Evolutionary conservation across 1,140 invertebrate species (phyloP), one percentile per base, ranked within the genome.

Genomic region (Pentalonia nigronervosa): DNA sequence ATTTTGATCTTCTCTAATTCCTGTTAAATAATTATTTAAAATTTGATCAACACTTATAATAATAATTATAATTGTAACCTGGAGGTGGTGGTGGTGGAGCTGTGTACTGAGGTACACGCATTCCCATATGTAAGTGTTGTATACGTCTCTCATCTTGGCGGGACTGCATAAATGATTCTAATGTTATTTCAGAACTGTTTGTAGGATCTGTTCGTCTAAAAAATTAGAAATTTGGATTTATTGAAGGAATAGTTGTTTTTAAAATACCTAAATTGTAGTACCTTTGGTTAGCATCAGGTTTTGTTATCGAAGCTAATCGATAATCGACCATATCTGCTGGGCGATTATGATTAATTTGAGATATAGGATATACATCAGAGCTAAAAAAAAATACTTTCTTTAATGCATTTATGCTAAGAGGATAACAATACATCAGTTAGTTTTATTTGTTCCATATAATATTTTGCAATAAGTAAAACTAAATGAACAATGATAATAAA

Each of bases 151-250:
- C 97, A 93, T 96, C 96, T 94, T 97, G 97, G 94, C 97, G 96
- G 93, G 96, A 96, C 84, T 97, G 95, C 97, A 97, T 97, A 94
- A 97, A 96, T 95, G 97, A 97, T 95, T 97, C 97, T 11, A 97
- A 95, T 1, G 97, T 97, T 3, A 96, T 95, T 94, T 96, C 91
- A 93, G 91, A 84, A 56, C 34, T 93, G 34, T 84, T 93, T 41
- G 47, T 86, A 86, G 76, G 30, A 86, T 93, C 91, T 30, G 48
- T 53, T 50, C 34, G 81, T 56, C 91, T 93, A 86, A 21, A 56
- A 14, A 53, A n/a, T 47, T 17, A n/a, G 14, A 67, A 45, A 67
- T n/a, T 20, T 20, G 8, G 7, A n/a, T 60, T 30, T 30, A 67
- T 14, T 56, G 34, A 30, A 50, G 6, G 23, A 90, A 56, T 56